Percentiles rank a stretch among this genome's conserved stretches.
These are phyloP conservation scores for Molossus alvarezi DNA, from an alignment of 2,797 vertebrate species.

Conservation along the genomic window DNA sequence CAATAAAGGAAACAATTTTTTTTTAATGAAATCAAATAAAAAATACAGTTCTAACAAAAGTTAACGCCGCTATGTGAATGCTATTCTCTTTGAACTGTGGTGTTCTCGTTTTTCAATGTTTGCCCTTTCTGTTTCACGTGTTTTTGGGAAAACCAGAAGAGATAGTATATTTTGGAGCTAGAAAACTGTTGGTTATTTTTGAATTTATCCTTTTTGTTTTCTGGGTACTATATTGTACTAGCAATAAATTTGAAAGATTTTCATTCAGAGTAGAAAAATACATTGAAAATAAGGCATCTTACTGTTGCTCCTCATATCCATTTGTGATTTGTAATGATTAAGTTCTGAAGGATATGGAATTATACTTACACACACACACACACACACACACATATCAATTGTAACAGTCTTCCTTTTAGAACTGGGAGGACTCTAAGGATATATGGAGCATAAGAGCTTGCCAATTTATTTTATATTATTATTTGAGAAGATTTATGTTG, in stretches of 20 bases:
- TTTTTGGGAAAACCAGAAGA: neutral
- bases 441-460: neutral
- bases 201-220: constrained; percentile 26
- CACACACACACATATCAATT: constrained; percentile 24
- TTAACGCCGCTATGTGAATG: neutral
- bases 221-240: neutral
- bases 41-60: neutral
- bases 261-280: constrained; percentile 60
- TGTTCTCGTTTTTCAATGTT: neutral
- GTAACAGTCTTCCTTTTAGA: constrained; percentile 21
- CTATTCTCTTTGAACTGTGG: neutral
- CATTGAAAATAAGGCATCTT: constrained; percentile 62
- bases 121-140: neutral
- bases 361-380: neutral
- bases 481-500: constrained; percentile 56
- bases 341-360: constrained; percentile 3
- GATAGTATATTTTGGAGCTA: constrained; percentile 22
- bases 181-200: constrained; percentile 1
- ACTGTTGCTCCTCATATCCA: constrained; percentile 28
- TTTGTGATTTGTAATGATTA: constrained; percentile 48
- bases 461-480: constrained; percentile 42
- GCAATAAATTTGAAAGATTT: constrained; percentile 41
- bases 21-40: neutral
- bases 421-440: constrained; percentile 57
- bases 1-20: no score